Conservation (phyloP, 92 coral and sea anemone species). For the Palythoa grandiflora region DNA sequence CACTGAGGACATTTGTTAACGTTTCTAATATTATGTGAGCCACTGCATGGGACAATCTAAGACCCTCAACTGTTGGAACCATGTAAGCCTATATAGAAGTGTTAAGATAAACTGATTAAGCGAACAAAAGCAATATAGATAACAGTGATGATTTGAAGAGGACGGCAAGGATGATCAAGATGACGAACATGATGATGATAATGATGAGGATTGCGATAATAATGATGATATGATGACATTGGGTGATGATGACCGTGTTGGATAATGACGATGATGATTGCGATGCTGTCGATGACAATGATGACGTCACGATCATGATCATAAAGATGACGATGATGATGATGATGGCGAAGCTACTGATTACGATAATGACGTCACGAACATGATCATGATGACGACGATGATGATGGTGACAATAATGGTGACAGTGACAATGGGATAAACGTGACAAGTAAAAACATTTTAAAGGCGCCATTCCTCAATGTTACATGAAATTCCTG, state of each 20-base stretch:
- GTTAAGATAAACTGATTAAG: background rate
- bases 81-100: no score
- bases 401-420: no score
- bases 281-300: background rate
- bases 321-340: background rate
- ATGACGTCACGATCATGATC: background rate
- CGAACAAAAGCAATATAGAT: background rate
- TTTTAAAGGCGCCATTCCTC: no score
- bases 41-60: no score
- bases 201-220: background rate
- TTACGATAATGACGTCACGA: background rate
- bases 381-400: background rate
- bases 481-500: no score
- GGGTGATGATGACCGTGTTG: background rate
- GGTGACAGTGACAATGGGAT: no score
- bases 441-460: no score
- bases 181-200: background rate
- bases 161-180: background rate
- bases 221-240: background rate
- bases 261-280: background rate
- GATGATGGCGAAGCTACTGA: background rate
- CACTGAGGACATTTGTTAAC: no score
- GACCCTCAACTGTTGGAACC: no score
- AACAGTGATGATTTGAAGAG: background rate
- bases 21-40: no score